Base-by-base conservation (phyloP, 2,888 invertebrate genomes). In the Trissoscelio sp. region DNA sequence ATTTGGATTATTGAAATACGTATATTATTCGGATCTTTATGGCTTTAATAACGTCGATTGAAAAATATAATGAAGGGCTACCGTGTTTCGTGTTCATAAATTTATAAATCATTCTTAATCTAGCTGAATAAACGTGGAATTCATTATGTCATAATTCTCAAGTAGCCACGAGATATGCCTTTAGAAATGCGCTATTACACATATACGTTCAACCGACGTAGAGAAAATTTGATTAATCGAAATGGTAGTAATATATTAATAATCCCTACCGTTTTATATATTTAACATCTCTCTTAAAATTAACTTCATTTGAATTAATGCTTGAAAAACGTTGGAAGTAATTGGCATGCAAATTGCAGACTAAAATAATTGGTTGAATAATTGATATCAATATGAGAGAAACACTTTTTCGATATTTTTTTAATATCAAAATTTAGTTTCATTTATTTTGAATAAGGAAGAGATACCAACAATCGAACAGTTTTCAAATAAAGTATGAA, bases 151-250 rank as follows among this genome's bases (percentile, higher is more conserved):
- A 60, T 60, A 73, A 62, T 16, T 73, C 60, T 53, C 53, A 48
- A 62, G 72, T 74, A 64, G 57, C 74, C 74, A 64, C 74, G 55
- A 64, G 73, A 64, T 74, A 74, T 46, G 64, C 64, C 73, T 74
- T 74, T 64, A 64, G 73, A 64, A 64, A 64, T 64, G 64, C 44
- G 31, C 34, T 64, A 46, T 64, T 74, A 64, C 42, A 64, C 55
- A 11, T 64, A 55, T 12, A 16, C 57, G 55, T 55, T 55, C 34
- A 44, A 14, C 31, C 7, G 39, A 37, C 62, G 44, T 20, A 37
- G 37, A 37, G 28, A 31, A 58, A 74, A 74, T 74, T 74, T 74
- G 66, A 74, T 66, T 57, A 74, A 74, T 66, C 48, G 66, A 66
- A 74, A 37, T 58, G 44, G 58, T 58, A 42, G 14, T 74, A 64